These are phyloP conservation scores for Chondrosia reniformis DNA, from an alignment of 37 sponge, comb jelly and placozoan species.

Conservation along the genomic window DNA sequence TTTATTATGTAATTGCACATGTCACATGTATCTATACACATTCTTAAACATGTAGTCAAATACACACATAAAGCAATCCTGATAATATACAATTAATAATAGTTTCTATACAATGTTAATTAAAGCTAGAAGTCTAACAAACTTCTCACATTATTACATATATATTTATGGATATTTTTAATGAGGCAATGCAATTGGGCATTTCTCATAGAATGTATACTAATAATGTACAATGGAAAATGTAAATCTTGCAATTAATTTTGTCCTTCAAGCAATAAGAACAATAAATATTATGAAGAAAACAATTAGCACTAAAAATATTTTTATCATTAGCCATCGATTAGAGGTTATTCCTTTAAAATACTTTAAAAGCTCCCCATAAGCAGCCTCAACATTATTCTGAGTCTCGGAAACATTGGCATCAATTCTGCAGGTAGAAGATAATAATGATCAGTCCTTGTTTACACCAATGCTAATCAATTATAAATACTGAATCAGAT, in stretches of 20 bases:
- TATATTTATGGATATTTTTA: too few relatives aligned
- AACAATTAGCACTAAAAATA: constrained; percentile 86
- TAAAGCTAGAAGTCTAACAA: too few relatives aligned
- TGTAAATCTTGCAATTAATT: neutral
- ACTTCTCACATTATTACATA: too few relatives aligned
- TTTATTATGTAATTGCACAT: neutral
- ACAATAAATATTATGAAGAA: constrained; percentile 97
- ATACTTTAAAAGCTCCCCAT: constrained; percentile 95
- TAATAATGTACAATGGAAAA: too few relatives aligned
- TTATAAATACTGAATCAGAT: too few relatives aligned
- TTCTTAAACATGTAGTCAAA: neutral
- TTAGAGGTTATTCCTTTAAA: constrained; percentile 94
- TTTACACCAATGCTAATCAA: too few relatives aligned
- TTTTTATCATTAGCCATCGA: constrained; percentile 98
- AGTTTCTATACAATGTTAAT: too few relatives aligned
- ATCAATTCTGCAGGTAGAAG: constrained; percentile 68
- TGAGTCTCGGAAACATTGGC: constrained; percentile 82
- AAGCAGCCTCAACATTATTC: constrained; percentile 92
- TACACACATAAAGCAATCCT: neutral
- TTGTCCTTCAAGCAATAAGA: constrained; percentile 65
- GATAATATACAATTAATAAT: neutral
- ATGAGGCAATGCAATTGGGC: too few relatives aligned
- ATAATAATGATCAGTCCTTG: too few relatives aligned
- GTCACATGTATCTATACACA: neutral
- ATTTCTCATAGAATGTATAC: too few relatives aligned